Evolutionary conservation across 2,797 vertebrate species (phyloP), one percentile per base, ranked within the genome.

Genomic region (Dendrocincla fuliginosa): DNA sequence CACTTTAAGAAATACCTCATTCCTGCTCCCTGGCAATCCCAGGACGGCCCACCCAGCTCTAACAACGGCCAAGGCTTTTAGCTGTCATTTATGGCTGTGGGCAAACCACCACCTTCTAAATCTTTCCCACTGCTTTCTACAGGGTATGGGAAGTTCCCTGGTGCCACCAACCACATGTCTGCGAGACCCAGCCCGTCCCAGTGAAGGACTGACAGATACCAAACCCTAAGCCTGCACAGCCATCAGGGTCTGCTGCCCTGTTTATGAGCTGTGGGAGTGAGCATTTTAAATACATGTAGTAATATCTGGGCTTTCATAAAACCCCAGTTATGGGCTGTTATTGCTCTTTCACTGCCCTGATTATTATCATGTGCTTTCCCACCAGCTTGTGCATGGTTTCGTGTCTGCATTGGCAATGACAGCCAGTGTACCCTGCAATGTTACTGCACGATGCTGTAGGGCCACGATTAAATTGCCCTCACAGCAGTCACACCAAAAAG

Each of bases 301-400:
- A 73, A 32, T 70, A 74, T 41, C 44, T 32, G 28, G 39, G 35
- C 73, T 92, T 93, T 92, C 44, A n/a, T 69, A 52, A 94, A 87
- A 84, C 60, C 50, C 50, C 46, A 35, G n/a, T 84, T 87, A 88
- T 16, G 81, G 64, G 77, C 42, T 57, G 13, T 87, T 91, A 71
- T 19, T 71, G 65, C 55, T 81, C 28, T 93, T 85, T 91, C 76
- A 52, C 71, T 89, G 84, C 77, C 78, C 44, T 59, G 71, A 83
- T 90, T 74, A 73, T 86, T 84, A 47, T 53, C 39, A 16, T 17
- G 56, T 75, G 60, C 74, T 93, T 85, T 82, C 67, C 76, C 63
- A 77, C 52, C 37, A 91, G 64, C 57, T 82, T 41, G 65, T 44
- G 53, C 32, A 5, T 19, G 52, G 23, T 65, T 92, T 90, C 63